phyloP scores from a whole-genome alignment of 2,113 vertebrate genomes.

The Pygoscelis adeliae region DNA sequence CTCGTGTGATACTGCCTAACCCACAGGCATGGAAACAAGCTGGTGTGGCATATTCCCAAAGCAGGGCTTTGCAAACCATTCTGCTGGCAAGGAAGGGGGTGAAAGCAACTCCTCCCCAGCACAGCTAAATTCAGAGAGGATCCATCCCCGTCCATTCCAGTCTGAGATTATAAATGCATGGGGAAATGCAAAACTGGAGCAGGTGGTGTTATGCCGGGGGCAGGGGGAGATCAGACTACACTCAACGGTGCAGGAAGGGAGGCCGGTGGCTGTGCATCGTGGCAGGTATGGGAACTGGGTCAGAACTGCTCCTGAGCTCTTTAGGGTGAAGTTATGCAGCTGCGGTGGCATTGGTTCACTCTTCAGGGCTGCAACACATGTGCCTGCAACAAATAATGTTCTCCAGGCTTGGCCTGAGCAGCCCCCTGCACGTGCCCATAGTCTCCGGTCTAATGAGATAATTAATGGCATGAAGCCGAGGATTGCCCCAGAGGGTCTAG shows the following conservation, averaged over 20 bases:
- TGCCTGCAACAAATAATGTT: not conserved
- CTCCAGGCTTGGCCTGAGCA: not conserved
- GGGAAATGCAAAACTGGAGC: not conserved
- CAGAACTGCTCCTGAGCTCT: not conserved
- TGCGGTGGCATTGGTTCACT: not conserved
- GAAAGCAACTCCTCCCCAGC: not conserved
- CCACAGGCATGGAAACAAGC: not conserved
- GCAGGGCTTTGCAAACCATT: not conserved
- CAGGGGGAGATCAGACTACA: not conserved
- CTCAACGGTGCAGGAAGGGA: not conserved
- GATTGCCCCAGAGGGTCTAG: not conserved
- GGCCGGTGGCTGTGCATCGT: not conserved
- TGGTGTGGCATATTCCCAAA: not conserved
- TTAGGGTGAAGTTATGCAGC: not conserved
- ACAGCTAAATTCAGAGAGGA: not conserved
- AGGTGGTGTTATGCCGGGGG: not conserved
- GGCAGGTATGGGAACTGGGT: not conserved
- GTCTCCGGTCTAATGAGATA: not conserved
- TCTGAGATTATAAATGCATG: not conserved
- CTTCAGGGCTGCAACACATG: not conserved
- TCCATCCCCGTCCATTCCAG: not conserved
- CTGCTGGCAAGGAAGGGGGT: not conserved
- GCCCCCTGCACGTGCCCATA: no score
- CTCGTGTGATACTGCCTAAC: not conserved
- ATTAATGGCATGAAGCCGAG: not conserved